phyloP scores from a whole-genome alignment of 2,113 vertebrate species.

The Sebastes schlegelii region DNA sequence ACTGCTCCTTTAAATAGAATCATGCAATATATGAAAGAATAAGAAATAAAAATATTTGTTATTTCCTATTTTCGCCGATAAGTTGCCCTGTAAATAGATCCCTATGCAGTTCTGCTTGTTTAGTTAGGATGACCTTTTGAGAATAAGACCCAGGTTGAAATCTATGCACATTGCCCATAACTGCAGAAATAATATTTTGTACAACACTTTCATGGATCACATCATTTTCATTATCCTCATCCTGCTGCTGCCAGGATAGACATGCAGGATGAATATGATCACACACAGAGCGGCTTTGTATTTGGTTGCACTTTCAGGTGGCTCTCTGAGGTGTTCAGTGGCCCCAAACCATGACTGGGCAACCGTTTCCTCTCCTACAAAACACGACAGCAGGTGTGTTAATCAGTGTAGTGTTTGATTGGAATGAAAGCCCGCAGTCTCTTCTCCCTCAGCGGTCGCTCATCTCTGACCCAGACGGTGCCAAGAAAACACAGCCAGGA shows the following conservation, averaged over 20 bases:
- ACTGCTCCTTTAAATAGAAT: not conserved
- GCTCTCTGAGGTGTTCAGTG: not conserved
- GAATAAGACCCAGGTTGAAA: not conserved
- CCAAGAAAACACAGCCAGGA: conserved; percentile 21
- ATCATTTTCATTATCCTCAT: not conserved
- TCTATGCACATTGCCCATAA: not conserved
- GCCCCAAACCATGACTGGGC: not conserved
- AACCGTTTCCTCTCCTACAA: not conserved
- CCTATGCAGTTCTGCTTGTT: not conserved
- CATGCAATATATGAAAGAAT: not conserved
- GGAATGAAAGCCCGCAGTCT: conserved; percentile 9
- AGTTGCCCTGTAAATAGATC: not conserved
- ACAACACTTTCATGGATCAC: not conserved
- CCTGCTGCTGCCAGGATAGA: not conserved
- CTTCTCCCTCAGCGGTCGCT: not conserved
- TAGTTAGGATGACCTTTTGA: not conserved
- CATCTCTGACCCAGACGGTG: not conserved
- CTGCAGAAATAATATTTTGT: not conserved
- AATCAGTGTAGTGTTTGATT: conserved; percentile 3
- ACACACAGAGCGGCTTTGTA: not conserved
- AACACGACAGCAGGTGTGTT: not conserved
- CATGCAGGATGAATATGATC: not conserved
- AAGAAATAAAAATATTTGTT: not conserved
- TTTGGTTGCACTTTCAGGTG: not conserved
- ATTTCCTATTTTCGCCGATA: not conserved